A percentile compares a stretch with the other conserved stretches of the same genome.
Evolutionary conservation across 1,140 invertebrate genomes (phyloP).

Genomic region (Hypsibius dujardini): DNA sequence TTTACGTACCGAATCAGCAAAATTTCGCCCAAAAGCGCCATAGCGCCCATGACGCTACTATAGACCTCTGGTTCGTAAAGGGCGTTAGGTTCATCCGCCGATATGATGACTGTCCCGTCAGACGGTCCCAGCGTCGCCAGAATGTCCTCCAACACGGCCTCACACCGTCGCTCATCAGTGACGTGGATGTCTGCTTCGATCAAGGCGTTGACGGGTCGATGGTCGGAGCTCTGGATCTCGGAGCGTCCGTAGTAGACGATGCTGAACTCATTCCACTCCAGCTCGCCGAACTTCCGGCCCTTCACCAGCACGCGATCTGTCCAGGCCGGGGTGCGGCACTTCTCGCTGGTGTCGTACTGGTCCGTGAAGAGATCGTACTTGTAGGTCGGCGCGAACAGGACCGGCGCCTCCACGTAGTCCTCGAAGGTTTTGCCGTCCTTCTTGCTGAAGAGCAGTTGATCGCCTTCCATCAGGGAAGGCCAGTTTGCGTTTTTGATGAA

Average conservation of each 20-base stretch:
- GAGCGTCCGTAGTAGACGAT: slow-evolving; percentile 72
- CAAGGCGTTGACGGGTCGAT: slow-evolving; percentile 74
- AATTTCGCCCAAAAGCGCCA: slow-evolving; percentile 1
- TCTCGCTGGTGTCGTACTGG: slow-evolving; percentile 98
- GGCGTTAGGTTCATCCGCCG: slow-evolving; percentile 31
- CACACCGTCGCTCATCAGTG: slow-evolving; percentile 54
- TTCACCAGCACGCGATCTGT: slow-evolving; percentile 88
- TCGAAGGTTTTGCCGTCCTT: slow-evolving; percentile 67
- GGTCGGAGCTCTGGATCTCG: slow-evolving; percentile 93
- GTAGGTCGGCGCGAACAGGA: slow-evolving; percentile 87
- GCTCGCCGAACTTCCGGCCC: slow-evolving; percentile 31
- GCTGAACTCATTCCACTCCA: slow-evolving; percentile 53
- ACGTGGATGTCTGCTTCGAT: slow-evolving; percentile 67
- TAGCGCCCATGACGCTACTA: background rate
- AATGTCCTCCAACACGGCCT: slow-evolving; percentile 58
- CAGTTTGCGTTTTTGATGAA: slow-evolving; percentile 59
- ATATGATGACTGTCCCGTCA: slow-evolving; percentile 77
- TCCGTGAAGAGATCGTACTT: slow-evolving; percentile 98
- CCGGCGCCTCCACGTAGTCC: slow-evolving; percentile 76
- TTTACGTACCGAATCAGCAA: background rate
- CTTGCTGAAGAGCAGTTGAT: slow-evolving; percentile 58
- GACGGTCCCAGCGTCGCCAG: slow-evolving; percentile 72
- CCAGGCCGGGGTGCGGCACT: slow-evolving; percentile 87
- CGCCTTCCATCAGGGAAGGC: slow-evolving; percentile 54
- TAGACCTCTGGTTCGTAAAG: slow-evolving; percentile 8